These are phyloP conservation scores for Apocheima hispidaria DNA, from an alignment of 2,888 invertebrate species.

Conservation along the genomic window DNA sequence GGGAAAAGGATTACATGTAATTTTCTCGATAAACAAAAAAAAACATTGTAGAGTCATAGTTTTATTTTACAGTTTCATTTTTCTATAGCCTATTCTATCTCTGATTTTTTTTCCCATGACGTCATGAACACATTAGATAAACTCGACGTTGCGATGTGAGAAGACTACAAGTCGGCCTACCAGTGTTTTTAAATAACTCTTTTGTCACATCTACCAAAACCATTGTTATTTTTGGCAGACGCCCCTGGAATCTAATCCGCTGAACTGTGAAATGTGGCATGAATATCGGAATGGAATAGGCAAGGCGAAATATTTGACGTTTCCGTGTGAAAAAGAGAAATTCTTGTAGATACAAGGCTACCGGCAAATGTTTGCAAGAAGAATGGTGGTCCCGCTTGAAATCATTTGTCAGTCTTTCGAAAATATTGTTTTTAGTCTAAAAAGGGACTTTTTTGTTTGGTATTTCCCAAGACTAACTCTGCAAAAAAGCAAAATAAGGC, in stretches of 20 bases:
- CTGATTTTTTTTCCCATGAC: not conserved
- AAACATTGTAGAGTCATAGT: too few species aligned
- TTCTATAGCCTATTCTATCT: not conserved
- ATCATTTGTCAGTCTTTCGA: too few species aligned
- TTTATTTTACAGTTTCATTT: too few species aligned
- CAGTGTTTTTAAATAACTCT: conserved; percentile 26
- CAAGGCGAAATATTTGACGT: conserved; percentile 7
- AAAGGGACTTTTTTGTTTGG: too few species aligned
- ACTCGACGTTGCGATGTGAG: not conserved
- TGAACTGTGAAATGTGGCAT: conserved; percentile 24
- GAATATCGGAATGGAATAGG: conserved; percentile 2
- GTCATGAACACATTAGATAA: not conserved
- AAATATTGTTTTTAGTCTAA: too few species aligned
- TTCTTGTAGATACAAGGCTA: not conserved
- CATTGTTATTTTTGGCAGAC: conserved; percentile 56
- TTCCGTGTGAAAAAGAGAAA: not conserved
- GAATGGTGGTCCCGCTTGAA: too few species aligned
- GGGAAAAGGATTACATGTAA: too few species aligned
- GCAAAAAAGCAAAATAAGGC: too few species aligned
- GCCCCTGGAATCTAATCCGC: conserved; percentile 42
- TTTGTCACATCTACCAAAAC: conserved; percentile 37
- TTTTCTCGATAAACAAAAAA: too few species aligned
- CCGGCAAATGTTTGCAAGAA: not conserved
- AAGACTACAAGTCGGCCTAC: not conserved
- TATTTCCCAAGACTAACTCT: too few species aligned